Evolutionary conservation across 1,140 invertebrate species (phyloP), one percentile per base, ranked within the genome.

Genomic region (Anagrus nilaparvatae): DNA sequence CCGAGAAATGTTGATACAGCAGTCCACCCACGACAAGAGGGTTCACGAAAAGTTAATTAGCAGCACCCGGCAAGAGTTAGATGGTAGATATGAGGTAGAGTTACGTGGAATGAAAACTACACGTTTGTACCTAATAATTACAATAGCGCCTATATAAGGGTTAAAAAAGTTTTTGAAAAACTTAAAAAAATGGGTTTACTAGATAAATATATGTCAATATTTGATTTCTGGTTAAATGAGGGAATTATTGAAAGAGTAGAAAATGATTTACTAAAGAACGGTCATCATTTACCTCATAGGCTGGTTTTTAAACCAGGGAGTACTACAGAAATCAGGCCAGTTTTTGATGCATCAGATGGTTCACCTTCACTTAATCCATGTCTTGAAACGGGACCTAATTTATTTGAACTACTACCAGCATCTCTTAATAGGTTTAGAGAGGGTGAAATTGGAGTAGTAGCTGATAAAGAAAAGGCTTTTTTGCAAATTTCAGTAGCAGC

Each of bases 211-310:
- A 12, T 6, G 24, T 8, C 6, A 25, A 17, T 25, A 10, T 16
- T 27, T 6, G 13, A 37, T 3, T 6, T 3, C 2, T 18, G 23
- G 24, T n/a, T 36, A 2, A 14, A 12, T 6, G 6, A 25, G 12
- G 24, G 6, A 25, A 48, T 55, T 13, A 51, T 57, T 18, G 51
- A 49, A 35, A 49, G 46, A 34, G 46, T 55, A 2, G 27, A 38
- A 25, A 13, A 14, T 32, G 28, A 33, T 16, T 21, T 24, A 9
- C 2, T 24, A 17, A 3, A 9, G 44, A 30, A 8, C 10, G 41
- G 29, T 17, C 52, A 56, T 47, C 60, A 53, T 42, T 45, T 63
- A 27, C 56, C 60, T 20, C 58, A 63, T 51, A 43, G 52, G 13
- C 50, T 52, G 8, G 57, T 63, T 0, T 37, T 58, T 10, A 59